Evolutionary conservation across 2,888 invertebrate species (phyloP), one percentile per base, ranked within the genome.

Genomic region (Prenolepis imparis): DNA sequence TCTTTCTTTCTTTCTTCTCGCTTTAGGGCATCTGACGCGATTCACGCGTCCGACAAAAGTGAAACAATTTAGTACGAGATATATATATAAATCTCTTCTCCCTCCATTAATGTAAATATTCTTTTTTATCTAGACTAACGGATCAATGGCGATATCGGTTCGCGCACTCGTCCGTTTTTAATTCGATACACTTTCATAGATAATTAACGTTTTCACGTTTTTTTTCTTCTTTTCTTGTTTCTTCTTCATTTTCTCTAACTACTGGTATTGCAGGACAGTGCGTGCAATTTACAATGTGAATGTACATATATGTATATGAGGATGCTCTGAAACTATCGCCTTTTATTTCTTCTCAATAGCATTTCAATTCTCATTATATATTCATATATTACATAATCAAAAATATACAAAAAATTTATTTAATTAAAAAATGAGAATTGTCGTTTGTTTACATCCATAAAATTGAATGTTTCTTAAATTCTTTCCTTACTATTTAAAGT

Each of bases 211-310:
- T 63, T 74, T 85, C 57, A 72, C 77, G 74, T 44, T 75, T 77
- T 75, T n/a, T 77, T 28, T 48, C 28, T 32, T 83, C 59, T 80
- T 75, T 72, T 82, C 78, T 61, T 28, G 11, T 28, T 32, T 83
- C 63, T 83, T 83, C 28, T 52, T 83, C 57, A 32, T 59, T 44
- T 84, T 78, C 6, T 73, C 86, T 88, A 87, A n/a, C 82, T 82
- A 82, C 44, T 61, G 36, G 44, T 84, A 84, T 84, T 84, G 59
- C 82, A 73, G 52, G 68, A 73, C 61, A 82, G 66, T 74, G 73
- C 73, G 66, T 84, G 55, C 66, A 82, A 57, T 74, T 82, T 77
- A 82, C 78, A 83, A 87, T 70, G 59, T 72, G 72, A 78, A 78
- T 78, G 70, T 70, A 70, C 70, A 78, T 70, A 32, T 44, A 67